Base-by-base conservation (phyloP, 2,888 invertebrate species). In the Apeira syringaria region DNA sequence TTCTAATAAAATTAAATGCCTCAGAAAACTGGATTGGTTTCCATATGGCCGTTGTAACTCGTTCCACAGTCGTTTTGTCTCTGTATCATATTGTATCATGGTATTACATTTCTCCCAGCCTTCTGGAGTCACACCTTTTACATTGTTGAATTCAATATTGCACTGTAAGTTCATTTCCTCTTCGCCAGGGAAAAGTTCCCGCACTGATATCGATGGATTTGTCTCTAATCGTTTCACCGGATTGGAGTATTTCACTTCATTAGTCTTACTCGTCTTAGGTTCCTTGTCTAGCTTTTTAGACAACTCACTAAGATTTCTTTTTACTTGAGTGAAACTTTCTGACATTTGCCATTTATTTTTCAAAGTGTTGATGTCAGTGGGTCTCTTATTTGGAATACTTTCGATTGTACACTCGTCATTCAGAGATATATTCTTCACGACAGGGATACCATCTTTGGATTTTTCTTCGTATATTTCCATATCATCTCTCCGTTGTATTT, bases 11-110 rank as follows among this genome's bases (percentile, higher is more conserved):
- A 96, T 94, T 22, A 97, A 80, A 77, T 97, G 97, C 4, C 96
- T 90, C 1, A 97, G 80, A 68, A 97, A 97, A 54, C 96, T 96
- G 27, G 96, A 96, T 63, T 96, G 96, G 73, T 96, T 96, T 2
- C 96, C 97, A 59, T 97, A 97, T 0, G 97, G 97, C 68, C 95
- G 93, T 66, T 96, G 96, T 24, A 97, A 73, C 57, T 95, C 95
- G 49, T 94, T 94, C 95, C 96, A 97, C 1, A 96, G 84, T 3
- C 92, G 91, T 44, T 94, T 95, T 0, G 96, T 96, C n/a, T 95
- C 95, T 7, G 92, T 89, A 62, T 96, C 96, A 53, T 96, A 96
- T 62, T 96, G 96, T 36, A 97, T 93, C 60, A 94, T 92, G 0
- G 95, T 92, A 52, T 92, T 92, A 55, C 95, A 95, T 47, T 95